phyloP scores from a whole-genome alignment of 1,140 invertebrate species.

The Cydia strobilella region DNA sequence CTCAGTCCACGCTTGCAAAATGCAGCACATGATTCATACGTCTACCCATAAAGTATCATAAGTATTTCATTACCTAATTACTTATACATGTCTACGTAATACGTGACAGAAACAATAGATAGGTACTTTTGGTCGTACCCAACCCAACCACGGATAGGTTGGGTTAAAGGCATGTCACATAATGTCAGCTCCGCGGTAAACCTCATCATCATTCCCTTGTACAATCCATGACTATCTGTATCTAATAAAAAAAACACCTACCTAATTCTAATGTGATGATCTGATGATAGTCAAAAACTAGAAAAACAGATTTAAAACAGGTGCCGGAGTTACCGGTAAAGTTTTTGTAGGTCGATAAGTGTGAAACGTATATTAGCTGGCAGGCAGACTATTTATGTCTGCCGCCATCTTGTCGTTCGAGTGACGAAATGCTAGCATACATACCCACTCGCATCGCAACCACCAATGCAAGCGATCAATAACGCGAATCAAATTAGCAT shows the following conservation, averaged over 20 bases:
- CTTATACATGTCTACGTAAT: neutral
- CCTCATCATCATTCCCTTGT: too few relatives aligned
- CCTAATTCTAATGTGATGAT: neutral
- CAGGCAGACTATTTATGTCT: constrained; percentile 65
- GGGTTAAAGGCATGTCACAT: too few relatives aligned
- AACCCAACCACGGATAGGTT: too few relatives aligned
- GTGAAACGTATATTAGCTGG: constrained; percentile 64
- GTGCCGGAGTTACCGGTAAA: constrained; percentile 44
- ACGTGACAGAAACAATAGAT: neutral
- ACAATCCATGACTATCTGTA: too few relatives aligned
- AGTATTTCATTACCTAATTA: constrained; percentile 3
- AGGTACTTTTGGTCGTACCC: neutral
- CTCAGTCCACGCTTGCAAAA: constrained; percentile 50
- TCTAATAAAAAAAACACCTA: too few relatives aligned
- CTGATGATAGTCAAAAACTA: neutral
- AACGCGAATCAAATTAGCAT: constrained; percentile 8
- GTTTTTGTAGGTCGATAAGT: constrained; percentile 66
- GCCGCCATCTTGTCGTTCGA: constrained; percentile 72
- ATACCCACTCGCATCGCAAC: constrained; percentile 32
- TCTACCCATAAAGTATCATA: constrained; percentile 2
- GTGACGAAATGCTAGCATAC: constrained; percentile 60
- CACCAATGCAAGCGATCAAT: constrained; percentile 18
- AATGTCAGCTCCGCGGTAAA: too few relatives aligned
- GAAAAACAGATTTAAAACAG: neutral
- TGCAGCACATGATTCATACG: constrained; percentile 8